A percentile compares a stretch with the other conserved stretches of the same genome.
These are phyloP conservation scores for Microcebus lehilahytsara DNA, from an alignment of 2,113 vertebrate genomes.

Conservation along the genomic window DNA sequence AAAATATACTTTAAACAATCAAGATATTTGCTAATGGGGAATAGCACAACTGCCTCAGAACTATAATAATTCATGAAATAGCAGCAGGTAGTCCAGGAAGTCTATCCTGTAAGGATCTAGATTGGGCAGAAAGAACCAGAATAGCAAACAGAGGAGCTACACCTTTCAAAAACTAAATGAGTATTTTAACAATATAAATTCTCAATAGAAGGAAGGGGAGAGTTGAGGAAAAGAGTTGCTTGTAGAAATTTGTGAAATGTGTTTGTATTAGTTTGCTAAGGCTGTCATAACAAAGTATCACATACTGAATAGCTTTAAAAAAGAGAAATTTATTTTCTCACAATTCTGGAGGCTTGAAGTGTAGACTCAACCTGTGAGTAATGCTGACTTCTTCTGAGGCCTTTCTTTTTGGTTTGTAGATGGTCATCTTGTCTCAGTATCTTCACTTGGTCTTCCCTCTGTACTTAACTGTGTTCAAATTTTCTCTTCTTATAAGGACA, in stretches of 20 bases:
- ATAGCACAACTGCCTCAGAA: not conserved
- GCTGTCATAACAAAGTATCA: not conserved
- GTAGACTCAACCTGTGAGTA: not conserved
- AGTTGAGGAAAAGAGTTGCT: not conserved
- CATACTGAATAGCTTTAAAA: not conserved
- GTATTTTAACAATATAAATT: not conserved
- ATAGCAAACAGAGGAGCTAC: not conserved
- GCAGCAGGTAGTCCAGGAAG: not conserved
- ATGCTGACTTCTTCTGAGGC: not conserved
- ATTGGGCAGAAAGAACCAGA: not conserved
- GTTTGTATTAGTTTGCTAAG: not conserved
- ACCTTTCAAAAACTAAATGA: not conserved
- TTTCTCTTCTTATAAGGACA: not conserved
- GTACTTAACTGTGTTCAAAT: not conserved
- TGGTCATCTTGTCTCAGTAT: not conserved
- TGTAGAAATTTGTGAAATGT: not conserved
- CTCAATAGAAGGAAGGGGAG: not conserved
- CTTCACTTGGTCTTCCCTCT: not conserved
- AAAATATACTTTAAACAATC: not conserved
- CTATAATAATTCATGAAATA: not conserved
- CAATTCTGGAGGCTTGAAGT: not conserved
- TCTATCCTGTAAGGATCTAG: not conserved
- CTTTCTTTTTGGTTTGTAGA: not conserved
- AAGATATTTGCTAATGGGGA: not conserved
- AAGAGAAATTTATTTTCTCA: not conserved